These are phyloP conservation scores for Notodonta dromedarius DNA, from an alignment of 2,888 invertebrate genomes.

Conservation along the genomic window DNA sequence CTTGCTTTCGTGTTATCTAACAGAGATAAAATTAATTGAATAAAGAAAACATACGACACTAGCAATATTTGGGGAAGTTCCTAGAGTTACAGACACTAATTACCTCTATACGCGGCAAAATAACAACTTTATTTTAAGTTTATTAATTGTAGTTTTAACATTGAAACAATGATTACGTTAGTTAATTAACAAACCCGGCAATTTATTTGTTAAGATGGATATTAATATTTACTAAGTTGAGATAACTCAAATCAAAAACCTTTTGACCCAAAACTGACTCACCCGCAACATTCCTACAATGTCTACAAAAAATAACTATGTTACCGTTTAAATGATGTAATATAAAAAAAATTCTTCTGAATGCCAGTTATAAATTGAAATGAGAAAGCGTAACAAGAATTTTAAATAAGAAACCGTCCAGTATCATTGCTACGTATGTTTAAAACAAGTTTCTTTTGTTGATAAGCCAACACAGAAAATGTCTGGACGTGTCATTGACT, in stretches of 20 bases:
- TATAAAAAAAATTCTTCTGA: constrained; percentile 41
- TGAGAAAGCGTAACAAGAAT: constrained; percentile 73
- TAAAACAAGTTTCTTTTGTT: constrained; percentile 76
- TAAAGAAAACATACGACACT: background rate
- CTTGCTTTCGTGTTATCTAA: background rate
- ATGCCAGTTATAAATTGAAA: constrained; percentile 61
- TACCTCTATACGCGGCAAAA: too few species aligned
- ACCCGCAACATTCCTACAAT: constrained; percentile 20
- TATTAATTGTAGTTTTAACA: too few species aligned
- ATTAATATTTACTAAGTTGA: too few species aligned
- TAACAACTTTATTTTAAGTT: too few species aligned
- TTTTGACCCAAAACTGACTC: constrained; percentile 6
- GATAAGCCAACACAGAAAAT: constrained; percentile 68
- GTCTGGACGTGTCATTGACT: constrained; percentile 67
- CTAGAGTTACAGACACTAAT: background rate
- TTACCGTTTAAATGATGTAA: constrained; percentile 46
- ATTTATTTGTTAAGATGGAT: too few species aligned
- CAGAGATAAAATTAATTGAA: constrained; percentile 1
- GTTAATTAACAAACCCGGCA: background rate
- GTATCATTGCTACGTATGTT: constrained; percentile 61
- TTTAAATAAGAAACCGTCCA: constrained; percentile 62
- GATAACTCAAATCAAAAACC: too few species aligned
- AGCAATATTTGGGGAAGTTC: background rate
- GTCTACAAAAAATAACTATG: constrained; percentile 29
- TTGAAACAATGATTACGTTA: too few species aligned